A percentile compares a stretch with the other conserved stretches of the same genome.
Evolutionary conservation across 2,113 vertebrate genomes (phyloP).

Genomic region (Dermatemys mawii): DNA sequence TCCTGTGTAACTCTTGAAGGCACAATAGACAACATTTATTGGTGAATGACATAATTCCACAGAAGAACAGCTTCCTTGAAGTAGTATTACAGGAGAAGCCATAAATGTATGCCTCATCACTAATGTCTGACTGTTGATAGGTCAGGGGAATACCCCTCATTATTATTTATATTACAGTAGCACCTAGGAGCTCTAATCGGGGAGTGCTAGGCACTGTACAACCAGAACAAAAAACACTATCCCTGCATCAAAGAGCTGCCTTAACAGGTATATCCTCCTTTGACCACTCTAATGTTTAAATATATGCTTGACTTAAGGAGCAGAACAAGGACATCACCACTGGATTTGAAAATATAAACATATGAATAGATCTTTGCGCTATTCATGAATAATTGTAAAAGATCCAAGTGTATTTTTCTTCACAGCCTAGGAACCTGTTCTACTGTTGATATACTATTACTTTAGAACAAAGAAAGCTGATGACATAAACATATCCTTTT

Average conservation of each 20-base stretch:
- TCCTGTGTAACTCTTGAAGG: no score
- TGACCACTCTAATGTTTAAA: neutral
- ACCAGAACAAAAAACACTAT: neutral
- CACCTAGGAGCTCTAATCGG: neutral
- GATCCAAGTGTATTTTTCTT: neutral
- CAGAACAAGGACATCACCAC: neutral
- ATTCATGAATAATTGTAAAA: neutral
- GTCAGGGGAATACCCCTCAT: neutral
- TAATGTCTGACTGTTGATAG: neutral
- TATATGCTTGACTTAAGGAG: neutral
- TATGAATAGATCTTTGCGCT: neutral
- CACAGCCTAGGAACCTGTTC: neutral
- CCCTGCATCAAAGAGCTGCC: neutral
- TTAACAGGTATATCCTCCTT: fast-evolving
- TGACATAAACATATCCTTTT: constrained; percentile 78
- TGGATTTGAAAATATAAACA: neutral
- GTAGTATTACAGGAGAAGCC: neutral
- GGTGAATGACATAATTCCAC: neutral
- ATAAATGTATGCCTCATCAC: neutral
- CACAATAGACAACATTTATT: fast-evolving
- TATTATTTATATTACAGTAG: neutral
- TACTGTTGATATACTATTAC: neutral
- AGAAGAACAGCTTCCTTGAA: neutral
- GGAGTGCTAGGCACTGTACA: neutral
- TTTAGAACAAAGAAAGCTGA: constrained; percentile 69